Evolutionary conservation across 2,888 invertebrate genomes (phyloP), one percentile per base, ranked within the genome.

Genomic region (Notocelia uddmanniana): DNA sequence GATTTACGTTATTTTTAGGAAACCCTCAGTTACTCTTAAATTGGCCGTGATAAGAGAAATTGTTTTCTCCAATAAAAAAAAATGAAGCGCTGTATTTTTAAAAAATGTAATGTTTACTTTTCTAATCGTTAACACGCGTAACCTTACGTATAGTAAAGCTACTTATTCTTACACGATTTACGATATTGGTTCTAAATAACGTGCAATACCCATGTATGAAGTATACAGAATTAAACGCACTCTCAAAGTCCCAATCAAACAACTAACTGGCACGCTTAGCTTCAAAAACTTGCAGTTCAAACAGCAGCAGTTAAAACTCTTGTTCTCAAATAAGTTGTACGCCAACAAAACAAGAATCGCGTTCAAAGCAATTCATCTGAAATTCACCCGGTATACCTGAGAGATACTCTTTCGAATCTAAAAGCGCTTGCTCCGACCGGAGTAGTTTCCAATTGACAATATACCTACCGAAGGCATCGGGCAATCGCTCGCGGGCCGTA

Each of bases 381-480:
- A 77, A 75, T 21, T 45, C 76, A 73, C 0, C 10, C 75, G 34
- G 52, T 86, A 80, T 85, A 85, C 89, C 86, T 74, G 74, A 78
- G 74, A 81, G 80, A 81, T 84, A 87, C 87, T 89, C 88, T 90
- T 89, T 89, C 85, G 86, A 89, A 89, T 89, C 87, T 89, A 89
- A 90, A 90, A 90, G 89, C 86, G 88, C 85, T 88, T 85, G 79
- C 82, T 81, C 79, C 79, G 82, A 83, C 82, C 81, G 81, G 87
- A 88, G 89, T 88, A 89, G 89, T 89, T 90, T 90, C 89, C 90
- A 89, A 90, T 91, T 91, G 91, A 88, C 90, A 90, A 90, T 91
- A 87, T 89, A 87, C 86, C 85, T 84, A 86, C 84, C 80, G 80
- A 77, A 79, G 84, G 81, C 86, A 83, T 80, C 77, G 77, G 83